Conservation (phyloP, 2,113 vertebrate genomes). For the Eurypyga helias region DNA sequence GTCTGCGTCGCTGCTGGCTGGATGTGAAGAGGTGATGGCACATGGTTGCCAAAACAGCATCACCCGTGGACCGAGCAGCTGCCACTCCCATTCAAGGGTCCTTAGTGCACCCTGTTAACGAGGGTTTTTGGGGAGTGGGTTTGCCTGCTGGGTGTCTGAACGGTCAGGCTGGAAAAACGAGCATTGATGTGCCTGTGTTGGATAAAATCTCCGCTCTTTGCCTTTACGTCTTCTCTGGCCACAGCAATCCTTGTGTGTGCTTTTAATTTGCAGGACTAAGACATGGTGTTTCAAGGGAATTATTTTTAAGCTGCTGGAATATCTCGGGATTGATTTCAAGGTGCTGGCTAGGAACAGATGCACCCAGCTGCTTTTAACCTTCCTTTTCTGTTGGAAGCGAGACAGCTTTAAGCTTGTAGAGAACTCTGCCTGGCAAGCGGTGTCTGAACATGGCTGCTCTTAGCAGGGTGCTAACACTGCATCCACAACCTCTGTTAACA, state of each 20-base stretch:
- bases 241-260: not conserved
- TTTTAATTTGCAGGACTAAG: not conserved
- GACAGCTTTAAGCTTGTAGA: not conserved
- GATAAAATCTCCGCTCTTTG: not conserved
- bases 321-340: not conserved
- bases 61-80: not conserved
- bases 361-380: conserved; percentile 43
- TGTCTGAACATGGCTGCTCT: not conserved
- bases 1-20: not conserved
- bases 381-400: conserved; percentile 1
- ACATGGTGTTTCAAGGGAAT: not conserved
- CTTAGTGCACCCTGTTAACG: not conserved
- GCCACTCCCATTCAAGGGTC: not conserved
- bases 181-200: not conserved
- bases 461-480: not conserved
- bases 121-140: not conserved
- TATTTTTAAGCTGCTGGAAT: not conserved
- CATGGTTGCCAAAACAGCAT: not conserved
- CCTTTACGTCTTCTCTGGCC: not conserved
- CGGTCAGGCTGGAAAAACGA: not conserved
- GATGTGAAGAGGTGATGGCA: fast-evolving
- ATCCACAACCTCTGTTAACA: not conserved
- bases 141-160: not conserved
- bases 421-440: not conserved
- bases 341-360: conserved; percentile 7